These are phyloP conservation scores for Macrophya alboannulata DNA, from an alignment of 2,888 invertebrate species.

Conservation along the genomic window DNA sequence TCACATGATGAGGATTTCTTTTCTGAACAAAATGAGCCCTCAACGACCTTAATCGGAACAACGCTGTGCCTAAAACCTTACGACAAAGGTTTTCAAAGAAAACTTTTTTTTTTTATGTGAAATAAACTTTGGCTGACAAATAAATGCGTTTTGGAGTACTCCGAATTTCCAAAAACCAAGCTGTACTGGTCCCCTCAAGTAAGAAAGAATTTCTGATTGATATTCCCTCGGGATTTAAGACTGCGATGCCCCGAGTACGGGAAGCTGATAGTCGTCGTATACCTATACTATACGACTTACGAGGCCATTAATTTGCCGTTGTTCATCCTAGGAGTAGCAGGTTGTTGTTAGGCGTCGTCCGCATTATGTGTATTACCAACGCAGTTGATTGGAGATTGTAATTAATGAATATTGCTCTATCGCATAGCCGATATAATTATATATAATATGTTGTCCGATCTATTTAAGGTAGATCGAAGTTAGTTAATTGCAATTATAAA, in stretches of 20 bases:
- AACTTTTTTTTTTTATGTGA: too few relatives aligned
- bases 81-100: too few relatives aligned
- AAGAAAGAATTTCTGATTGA: background rate
- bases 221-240: background rate
- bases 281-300: background rate
- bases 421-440: conserved; percentile 50
- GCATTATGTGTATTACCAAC: conserved; percentile 33
- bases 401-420: conserved; percentile 72
- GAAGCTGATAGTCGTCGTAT: background rate
- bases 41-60: too few relatives aligned
- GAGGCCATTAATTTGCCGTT: conserved; percentile 5
- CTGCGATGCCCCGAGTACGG: background rate
- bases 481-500: conserved; percentile 68
- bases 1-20: too few relatives aligned
- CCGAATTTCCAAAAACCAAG: too few relatives aligned
- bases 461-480: conserved; percentile 59
- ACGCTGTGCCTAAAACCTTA: too few relatives aligned
- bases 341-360: conserved; percentile 28
- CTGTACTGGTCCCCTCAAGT: too few relatives aligned
- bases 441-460: conserved; percentile 52
- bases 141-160: too few relatives aligned
- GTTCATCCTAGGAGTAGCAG: conserved; percentile 5
- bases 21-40: too few relatives aligned
- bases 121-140: too few relatives aligned
- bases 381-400: conserved; percentile 68